phyloP scores from a whole-genome alignment of 2,797 vertebrate species.

The Champsocephalus esox region DNA sequence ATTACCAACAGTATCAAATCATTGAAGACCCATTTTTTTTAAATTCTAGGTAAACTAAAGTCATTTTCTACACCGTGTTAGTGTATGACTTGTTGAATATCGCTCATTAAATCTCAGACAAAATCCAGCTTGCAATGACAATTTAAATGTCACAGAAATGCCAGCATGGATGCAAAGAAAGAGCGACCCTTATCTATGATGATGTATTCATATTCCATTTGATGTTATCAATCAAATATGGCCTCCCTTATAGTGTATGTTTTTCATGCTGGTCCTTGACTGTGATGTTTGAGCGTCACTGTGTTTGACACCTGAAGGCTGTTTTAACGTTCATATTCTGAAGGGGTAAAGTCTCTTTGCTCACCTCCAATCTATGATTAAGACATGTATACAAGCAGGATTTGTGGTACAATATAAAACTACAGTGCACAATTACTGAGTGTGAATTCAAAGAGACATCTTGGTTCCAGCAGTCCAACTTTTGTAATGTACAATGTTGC shows the following conservation, averaged over 20 bases:
- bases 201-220: neutral
- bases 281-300: neutral
- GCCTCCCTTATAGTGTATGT: too few species aligned
- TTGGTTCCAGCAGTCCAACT: neutral
- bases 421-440: too few species aligned
- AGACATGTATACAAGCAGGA: neutral
- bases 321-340: neutral
- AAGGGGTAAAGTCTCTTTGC: neutral
- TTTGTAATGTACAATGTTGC: neutral
- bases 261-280: neutral
- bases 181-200: neutral
- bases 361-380: neutral
- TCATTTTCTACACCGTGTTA: too few species aligned
- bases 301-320: neutral
- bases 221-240: neutral
- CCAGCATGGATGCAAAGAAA: neutral
- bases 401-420: neutral
- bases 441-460: too few species aligned
- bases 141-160: neutral
- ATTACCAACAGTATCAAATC: too few species aligned
- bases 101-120: too few species aligned
- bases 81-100: too few species aligned
- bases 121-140: too few species aligned
- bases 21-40: too few species aligned
- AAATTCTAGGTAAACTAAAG: too few species aligned